A percentile compares a stretch with the other conserved stretches of the same genome.
Conservation (phyloP, 2,888 invertebrate species). For the Chrysolina americana region DNA sequence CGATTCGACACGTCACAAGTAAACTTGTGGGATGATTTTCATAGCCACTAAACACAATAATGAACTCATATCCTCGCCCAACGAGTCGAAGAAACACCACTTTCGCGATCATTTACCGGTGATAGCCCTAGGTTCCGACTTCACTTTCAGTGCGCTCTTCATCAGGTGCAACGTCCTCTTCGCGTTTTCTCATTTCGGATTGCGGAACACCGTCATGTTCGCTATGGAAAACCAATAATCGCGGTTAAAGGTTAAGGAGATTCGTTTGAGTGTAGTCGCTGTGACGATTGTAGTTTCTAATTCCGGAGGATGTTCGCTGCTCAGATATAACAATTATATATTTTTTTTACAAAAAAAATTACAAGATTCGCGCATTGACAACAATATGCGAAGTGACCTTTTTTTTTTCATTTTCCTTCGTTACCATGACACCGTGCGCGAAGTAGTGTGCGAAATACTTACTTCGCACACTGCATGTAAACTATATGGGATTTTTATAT, state of each 20-base stretch:
- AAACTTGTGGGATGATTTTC: slow-evolving; percentile 30
- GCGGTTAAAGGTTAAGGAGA: slow-evolving; percentile 18
- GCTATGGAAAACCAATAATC: slow-evolving; percentile 20
- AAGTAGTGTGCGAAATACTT: too few relatives aligned
- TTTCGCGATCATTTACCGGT: slow-evolving; percentile 60
- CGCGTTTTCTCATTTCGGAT: slow-evolving; percentile 28
- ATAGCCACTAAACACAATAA: slow-evolving; percentile 41
- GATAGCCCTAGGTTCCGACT: slow-evolving; percentile 59
- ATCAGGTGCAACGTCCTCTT: slow-evolving; percentile 52
- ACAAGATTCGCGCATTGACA: too few relatives aligned
- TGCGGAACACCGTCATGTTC: slow-evolving; percentile 20
- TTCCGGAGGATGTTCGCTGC: background rate
- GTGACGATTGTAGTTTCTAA: background rate
- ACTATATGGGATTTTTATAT: too few relatives aligned
- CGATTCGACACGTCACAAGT: background rate
- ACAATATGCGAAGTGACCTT: too few relatives aligned
- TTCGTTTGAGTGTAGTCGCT: slow-evolving; percentile 1
- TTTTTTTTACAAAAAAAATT: too few relatives aligned
- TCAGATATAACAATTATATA: too few relatives aligned
- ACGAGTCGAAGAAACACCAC: slow-evolving; percentile 49
- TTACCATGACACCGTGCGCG: too few relatives aligned
- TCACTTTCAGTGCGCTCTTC: slow-evolving; percentile 58
- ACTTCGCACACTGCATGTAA: too few relatives aligned
- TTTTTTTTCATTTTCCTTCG: too few relatives aligned
- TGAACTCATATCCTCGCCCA: slow-evolving; percentile 43